Conservation (phyloP, 2,888 invertebrate genomes). For the Dryomyza anilis region DNA sequence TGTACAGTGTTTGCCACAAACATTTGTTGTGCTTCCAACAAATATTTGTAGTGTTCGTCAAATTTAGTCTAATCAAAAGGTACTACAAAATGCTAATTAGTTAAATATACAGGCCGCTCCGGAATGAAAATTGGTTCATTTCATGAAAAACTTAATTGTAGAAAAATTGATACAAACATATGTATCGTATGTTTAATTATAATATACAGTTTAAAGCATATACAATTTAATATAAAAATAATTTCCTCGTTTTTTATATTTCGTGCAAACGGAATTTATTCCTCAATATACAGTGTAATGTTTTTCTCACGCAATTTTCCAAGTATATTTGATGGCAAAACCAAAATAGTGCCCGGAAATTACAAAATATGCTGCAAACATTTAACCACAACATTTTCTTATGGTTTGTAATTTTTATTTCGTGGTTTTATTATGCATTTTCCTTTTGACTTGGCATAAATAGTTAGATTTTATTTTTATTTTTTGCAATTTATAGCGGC, state of each 20-base stretch:
- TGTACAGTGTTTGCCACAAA: too few relatives aligned
- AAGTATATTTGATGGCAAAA: neutral
- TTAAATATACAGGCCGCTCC: too few relatives aligned
- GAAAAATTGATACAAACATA: too few relatives aligned
- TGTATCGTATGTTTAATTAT: neutral
- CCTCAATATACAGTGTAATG: neutral
- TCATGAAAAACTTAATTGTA: too few relatives aligned
- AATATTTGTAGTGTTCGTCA: too few relatives aligned
- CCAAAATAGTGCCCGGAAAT: neutral
- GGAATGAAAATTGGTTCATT: too few relatives aligned
- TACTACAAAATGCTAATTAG: too few relatives aligned
- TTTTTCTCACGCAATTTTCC: conserved; percentile 2
- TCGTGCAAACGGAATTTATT: neutral
- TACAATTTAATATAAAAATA: neutral
- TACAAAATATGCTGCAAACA: neutral
- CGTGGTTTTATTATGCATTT: neutral
- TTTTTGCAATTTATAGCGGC: neutral
- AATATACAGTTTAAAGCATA: neutral
- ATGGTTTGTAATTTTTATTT: neutral
- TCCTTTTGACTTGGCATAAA: neutral
- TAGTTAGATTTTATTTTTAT: neutral
- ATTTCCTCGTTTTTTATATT: neutral
- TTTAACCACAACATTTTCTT: neutral
- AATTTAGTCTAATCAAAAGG: too few relatives aligned
- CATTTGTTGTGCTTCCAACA: too few relatives aligned